phyloP scores from a whole-genome alignment of 2,888 invertebrate species.

The Odontocolon sp. region DNA sequence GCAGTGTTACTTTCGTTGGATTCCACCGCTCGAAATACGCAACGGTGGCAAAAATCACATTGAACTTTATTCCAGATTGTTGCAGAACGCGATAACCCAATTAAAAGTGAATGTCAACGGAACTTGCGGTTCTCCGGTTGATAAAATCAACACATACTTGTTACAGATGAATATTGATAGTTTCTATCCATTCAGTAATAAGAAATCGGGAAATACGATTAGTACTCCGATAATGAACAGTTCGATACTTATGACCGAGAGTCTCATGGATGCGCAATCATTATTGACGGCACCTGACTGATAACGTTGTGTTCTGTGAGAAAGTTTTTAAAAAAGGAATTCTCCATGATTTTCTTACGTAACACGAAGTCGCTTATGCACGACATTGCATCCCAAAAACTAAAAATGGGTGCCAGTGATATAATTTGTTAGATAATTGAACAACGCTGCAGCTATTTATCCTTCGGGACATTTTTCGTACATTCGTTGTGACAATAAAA shows the following conservation, averaged over 20 bases:
- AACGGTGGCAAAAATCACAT: conserved; percentile 86
- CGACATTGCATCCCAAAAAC: conserved; percentile 1
- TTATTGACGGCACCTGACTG: conserved; percentile 87
- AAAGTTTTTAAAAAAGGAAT: conserved; percentile 20
- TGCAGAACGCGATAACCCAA: conserved; percentile 82
- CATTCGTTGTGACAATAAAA: conserved; percentile 33
- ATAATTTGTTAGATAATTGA: conserved; percentile 40
- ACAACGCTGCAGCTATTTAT: conserved; percentile 51
- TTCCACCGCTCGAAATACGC: conserved; percentile 90
- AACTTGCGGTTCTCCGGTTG: conserved; percentile 67
- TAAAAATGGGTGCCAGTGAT: conserved; percentile 46
- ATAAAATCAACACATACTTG: conserved; percentile 73
- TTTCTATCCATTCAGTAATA: conserved; percentile 79
- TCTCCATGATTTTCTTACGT: conserved; percentile 3
- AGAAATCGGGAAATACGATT: conserved; percentile 71
- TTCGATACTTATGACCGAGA: conserved; percentile 84
- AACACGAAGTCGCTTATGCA: background rate
- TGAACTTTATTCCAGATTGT: conserved; percentile 82
- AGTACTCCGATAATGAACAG: conserved; percentile 82
- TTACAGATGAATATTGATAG: conserved; percentile 78
- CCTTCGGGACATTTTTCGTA: conserved; percentile 44
- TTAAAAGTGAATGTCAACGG: conserved; percentile 76
- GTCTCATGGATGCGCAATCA: conserved; percentile 87
- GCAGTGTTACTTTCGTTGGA: conserved; percentile 95
- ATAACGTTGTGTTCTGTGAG: conserved; percentile 64